Percentiles rank a stretch among this genome's conserved stretches.
Conservation (phyloP, 2,113 vertebrate species). For the Microcebus griseorufus region DNA sequence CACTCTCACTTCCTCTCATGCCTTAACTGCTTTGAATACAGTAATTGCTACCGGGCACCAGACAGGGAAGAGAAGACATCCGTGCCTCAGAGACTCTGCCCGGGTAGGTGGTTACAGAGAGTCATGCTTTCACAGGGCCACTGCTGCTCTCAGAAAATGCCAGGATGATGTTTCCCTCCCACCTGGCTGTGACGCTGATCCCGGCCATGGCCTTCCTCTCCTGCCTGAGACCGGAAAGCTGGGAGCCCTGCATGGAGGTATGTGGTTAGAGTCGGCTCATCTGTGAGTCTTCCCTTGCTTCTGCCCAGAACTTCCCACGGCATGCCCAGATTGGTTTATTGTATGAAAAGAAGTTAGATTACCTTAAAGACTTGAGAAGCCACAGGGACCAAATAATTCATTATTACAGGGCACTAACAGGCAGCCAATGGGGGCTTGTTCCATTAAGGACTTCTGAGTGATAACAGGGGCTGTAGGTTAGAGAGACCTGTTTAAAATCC, state of each 20-base stretch:
- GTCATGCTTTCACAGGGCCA: not conserved
- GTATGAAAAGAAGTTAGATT: not conserved
- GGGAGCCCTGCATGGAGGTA: conserved; percentile 83
- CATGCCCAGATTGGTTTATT: not conserved
- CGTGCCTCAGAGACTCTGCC: not conserved
- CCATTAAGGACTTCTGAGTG: not conserved
- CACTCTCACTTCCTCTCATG: conserved; percentile 75
- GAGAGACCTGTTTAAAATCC: not conserved
- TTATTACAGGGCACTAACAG: not conserved
- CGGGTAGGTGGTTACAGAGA: rapidly evolving
- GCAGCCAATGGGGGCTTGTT: not conserved
- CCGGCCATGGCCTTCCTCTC: conserved; percentile 48
- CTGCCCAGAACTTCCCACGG: not conserved
- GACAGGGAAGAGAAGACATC: not conserved
- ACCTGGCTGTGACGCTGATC: conserved; percentile 65
- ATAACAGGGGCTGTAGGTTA: not conserved
- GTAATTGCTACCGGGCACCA: not conserved
- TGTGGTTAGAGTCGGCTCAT: not conserved
- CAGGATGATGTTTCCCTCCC: conserved; percentile 40
- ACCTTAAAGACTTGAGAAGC: not conserved
- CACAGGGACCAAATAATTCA: not conserved
- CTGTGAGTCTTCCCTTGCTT: not conserved
- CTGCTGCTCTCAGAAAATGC: conserved; percentile 56
- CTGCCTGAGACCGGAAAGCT: conserved; percentile 45
- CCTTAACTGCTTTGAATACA: conserved; percentile 38